Base-by-base conservation (phyloP, 2,797 vertebrate genomes). In the Lacerta agilis region DNA sequence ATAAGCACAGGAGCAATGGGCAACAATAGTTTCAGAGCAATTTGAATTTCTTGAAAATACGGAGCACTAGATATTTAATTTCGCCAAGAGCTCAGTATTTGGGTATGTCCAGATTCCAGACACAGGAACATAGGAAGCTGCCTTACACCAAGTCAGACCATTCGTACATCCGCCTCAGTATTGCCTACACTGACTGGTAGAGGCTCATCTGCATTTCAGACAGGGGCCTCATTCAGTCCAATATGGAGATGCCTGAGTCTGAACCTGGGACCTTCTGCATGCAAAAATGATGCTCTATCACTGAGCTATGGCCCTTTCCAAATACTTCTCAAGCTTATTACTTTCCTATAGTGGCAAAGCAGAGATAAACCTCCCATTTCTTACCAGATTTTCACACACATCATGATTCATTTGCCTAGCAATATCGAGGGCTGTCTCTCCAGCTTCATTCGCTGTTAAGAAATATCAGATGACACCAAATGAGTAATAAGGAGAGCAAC, bases 361-460 rank as follows among this genome's bases (percentile, higher is more conserved):
- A 13, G 73, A 23, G 5, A 67, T 33, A 64, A 79, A 45, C 23
- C 18, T 36, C 36, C 1, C 0, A 2, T 69, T 3, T 92, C 96
- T 93, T 96, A 98, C 98, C 98, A 98, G 94, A 43, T 97, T 96
- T 93, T 98, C 98, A 94, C 98, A 98, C 27, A 97, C 93, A 25
- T 80, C 69, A 92, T 98, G 95, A 89, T 97, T 97, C 90, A 97
- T 92, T 93, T 94, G 96, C 89, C 95, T 97, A 89, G 97, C 97
- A 41, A 98, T 86, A 43, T 98, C 98, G 92, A 98, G 90, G 4
- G 97, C 95, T 0, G 94, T 97, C 91, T 98, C 98, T 86, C 97
- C 97, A 0, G 92, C 94, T 90, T 97, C 92, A 61, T 98, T 98
- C 93, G 97, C 98, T 98, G 94, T 83, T 29, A 85, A 72, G 78